Evolutionary conservation across 2,888 invertebrate genomes (phyloP).

Genomic region (Calameuta filiformis): DNA sequence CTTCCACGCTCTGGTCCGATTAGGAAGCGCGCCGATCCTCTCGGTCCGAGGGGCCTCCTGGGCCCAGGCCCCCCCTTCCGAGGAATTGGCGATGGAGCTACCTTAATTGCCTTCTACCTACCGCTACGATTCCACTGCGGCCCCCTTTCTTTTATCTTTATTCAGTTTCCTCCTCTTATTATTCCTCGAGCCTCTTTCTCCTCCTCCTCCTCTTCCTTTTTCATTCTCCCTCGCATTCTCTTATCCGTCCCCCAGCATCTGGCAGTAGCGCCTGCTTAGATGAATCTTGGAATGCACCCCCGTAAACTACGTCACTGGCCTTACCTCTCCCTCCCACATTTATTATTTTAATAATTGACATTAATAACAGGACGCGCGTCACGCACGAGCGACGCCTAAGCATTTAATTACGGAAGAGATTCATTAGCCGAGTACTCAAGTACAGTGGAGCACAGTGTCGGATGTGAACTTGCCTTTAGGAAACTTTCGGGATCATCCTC

Average conservation of each 20-base stretch:
- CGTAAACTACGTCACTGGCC: background rate
- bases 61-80: too few species aligned
- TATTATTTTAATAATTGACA: slow-evolving; percentile 2
- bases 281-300: background rate
- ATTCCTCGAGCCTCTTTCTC: slow-evolving; percentile 18
- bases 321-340: background rate
- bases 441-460: slow-evolving; percentile 20
- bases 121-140: too few species aligned
- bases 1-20: too few species aligned
- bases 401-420: slow-evolving; percentile 45
- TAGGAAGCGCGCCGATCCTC: too few species aligned
- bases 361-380: background rate
- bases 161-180: slow-evolving; percentile 37
- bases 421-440: slow-evolving; percentile 42
- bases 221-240: background rate
- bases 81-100: too few species aligned
- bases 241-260: background rate
- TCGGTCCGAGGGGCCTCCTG: too few species aligned
- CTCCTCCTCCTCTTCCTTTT: background rate
- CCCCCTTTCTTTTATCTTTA: slow-evolving; percentile 27
- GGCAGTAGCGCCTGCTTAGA: background rate
- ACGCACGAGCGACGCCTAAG: background rate
- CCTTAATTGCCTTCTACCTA: too few species aligned
- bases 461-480: background rate
- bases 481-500: too few species aligned